Base-by-base conservation (phyloP, 1,140 invertebrate genomes). In the Listronotus bonariensis region DNA sequence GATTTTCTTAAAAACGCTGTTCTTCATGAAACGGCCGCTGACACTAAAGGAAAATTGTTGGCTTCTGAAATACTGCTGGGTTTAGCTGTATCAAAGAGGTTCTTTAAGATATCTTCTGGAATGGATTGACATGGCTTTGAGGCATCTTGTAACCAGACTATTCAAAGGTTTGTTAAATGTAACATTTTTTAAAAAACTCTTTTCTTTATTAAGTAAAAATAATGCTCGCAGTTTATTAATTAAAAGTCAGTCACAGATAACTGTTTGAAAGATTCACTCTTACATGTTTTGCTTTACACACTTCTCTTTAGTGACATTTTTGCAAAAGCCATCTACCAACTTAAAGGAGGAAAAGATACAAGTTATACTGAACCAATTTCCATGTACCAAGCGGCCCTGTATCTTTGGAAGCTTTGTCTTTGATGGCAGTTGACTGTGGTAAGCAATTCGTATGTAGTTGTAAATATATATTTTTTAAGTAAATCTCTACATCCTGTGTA, bases 51-150 rank as follows among this genome's bases (percentile, higher is more conserved):
- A 52, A 80, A 81, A 69, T 67, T 79, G 41, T 70, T 87, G 48
- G 81, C 84, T 20, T 80, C 81, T 38, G 85, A 88, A 77, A 74
- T 88, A 15, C 76, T 87, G 66, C 72, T 88, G 36, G 79, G 81
- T 8, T 68, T 89, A 32, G 82, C 85, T 18, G 73, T 86, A n/a
- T 31, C 87, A 88, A 76, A 74, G 86, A 65, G 86, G 87, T 4
- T 85, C 86, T n/a, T 77, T 88, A 18, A 72, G 83, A 20, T 85
- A 86, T 76, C 72, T 88, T 4, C 72, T 89, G 14, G 85, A 88
- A 67, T 89, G 87, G 87, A 82, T 89, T 57, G 81, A 86, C 52
- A 82, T 87, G 80, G 85, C 85, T 15, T 72, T 87, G 76, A 80
- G 65, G 74, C 74, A 8, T 72, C 76, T 8, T 64, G 56, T 20